A percentile compares a stretch with the other conserved stretches of the same genome.
Evolutionary conservation across 1,140 invertebrate species (phyloP).

Genomic region (Conus betulinus): DNA sequence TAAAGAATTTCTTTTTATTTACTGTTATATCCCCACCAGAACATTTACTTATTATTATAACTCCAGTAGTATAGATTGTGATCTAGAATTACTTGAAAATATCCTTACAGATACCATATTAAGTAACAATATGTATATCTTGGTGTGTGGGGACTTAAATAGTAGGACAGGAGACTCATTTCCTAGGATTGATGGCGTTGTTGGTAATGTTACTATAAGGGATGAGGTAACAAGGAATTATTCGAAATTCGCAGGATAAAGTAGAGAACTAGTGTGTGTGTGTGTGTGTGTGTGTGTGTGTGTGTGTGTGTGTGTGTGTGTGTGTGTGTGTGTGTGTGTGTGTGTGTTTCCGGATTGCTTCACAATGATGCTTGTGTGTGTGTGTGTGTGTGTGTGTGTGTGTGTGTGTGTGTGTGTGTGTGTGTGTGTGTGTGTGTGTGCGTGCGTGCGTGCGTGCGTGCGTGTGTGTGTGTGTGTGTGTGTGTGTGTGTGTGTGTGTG

Average conservation of each 20-base stretch:
- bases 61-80: no score
- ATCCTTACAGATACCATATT: no score
- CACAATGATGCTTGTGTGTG: neutral
- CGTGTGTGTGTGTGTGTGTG: neutral
- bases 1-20: no score
- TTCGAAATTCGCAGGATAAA: no score
- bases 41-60: no score
- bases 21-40: no score
- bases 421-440: conserved; percentile 13
- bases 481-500: conserved; percentile 15
- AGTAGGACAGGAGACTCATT: neutral
- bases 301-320: neutral
- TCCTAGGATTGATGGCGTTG: neutral
- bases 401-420: neutral
- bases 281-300: conserved; percentile 15
- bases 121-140: no score
- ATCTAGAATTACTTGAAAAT: no score
- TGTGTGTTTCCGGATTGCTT: neutral
- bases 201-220: no score
- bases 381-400: conserved; percentile 21
- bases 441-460: neutral
- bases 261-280: neutral
- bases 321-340: neutral
- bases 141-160: neutral
- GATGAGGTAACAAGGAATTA: no score